phyloP scores from a whole-genome alignment of 2,113 vertebrate species.

The Ceyx melanurus region DNA sequence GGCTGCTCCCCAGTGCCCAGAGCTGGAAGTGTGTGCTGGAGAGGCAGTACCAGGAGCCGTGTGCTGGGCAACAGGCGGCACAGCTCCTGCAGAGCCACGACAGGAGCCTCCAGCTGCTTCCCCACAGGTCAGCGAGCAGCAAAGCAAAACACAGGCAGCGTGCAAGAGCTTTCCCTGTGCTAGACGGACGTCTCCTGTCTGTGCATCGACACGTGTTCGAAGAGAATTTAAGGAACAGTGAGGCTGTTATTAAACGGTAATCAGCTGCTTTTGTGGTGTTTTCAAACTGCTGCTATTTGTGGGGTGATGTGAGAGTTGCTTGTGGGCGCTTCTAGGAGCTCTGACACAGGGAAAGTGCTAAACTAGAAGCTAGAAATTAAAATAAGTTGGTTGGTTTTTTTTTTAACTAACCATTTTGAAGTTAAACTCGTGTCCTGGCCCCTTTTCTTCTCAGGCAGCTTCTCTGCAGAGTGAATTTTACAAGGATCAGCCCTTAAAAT shows the following conservation, averaged over 20 bases:
- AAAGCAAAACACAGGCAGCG: background rate
- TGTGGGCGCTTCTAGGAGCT: rapidly evolving
- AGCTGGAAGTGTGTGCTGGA: rapidly evolving
- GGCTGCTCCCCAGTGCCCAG: rapidly evolving
- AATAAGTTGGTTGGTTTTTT: background rate
- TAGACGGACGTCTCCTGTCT: slow-evolving; percentile 66
- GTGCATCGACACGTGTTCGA: slow-evolving; percentile 70
- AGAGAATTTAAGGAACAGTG: slow-evolving; percentile 79
- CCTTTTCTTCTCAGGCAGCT: background rate
- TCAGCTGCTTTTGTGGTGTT: background rate
- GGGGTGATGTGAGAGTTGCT: background rate
- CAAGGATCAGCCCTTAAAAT: background rate
- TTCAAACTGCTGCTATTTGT: rapidly evolving
- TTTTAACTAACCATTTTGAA: too few relatives aligned
- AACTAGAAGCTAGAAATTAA: background rate
- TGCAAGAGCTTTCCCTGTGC: slow-evolving; percentile 63
- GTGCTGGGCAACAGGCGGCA: too few relatives aligned
- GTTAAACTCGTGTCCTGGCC: background rate
- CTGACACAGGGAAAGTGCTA: background rate
- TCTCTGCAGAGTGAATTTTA: background rate
- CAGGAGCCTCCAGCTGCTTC: rapidly evolving
- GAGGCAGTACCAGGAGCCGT: background rate
- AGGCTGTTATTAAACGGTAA: slow-evolving; percentile 73
- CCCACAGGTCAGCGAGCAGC: background rate
- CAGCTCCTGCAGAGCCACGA: rapidly evolving